Evolutionary conservation across 2,113 vertebrate genomes (phyloP).

Genomic region (Mesitornis unicolor): DNA sequence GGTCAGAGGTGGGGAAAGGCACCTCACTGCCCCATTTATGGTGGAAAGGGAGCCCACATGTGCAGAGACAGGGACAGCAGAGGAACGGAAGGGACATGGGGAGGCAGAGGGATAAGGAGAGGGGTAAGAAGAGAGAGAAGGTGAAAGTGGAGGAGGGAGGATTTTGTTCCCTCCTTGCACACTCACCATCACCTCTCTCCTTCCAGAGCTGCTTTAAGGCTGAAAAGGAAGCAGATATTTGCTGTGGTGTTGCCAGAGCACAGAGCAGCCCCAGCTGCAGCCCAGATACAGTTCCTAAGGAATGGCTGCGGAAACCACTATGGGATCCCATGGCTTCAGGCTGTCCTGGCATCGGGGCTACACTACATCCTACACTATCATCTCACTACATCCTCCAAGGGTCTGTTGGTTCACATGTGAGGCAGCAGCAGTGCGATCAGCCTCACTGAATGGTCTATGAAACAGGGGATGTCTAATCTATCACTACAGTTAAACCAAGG

Average conservation of each 20-base stretch:
- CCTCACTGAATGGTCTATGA: accelerated
- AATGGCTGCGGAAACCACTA: not conserved
- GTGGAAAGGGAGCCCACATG: not conserved
- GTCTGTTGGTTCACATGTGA: accelerated
- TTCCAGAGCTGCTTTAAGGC: not conserved
- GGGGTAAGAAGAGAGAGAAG: too few species aligned
- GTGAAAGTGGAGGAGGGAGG: not conserved
- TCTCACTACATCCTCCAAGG: not conserved
- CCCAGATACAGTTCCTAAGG: not conserved
- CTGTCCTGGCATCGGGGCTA: not conserved
- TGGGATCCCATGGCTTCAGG: not conserved
- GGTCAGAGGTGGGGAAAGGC: not conserved
- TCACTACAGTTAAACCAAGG: not conserved
- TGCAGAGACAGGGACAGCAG: not conserved
- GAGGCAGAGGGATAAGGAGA: not conserved
- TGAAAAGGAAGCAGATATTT: not conserved
- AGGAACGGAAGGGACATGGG: not conserved
- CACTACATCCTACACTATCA: too few species aligned
- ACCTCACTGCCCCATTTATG: accelerated
- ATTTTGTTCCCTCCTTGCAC: not conserved
- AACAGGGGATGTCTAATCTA: not conserved
- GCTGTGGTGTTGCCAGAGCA: not conserved
- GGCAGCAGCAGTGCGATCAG: not conserved
- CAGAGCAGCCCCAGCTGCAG: not conserved
- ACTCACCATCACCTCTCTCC: not conserved